These are phyloP conservation scores for Antitype chi DNA, from an alignment of 2,888 invertebrate genomes.

Conservation along the genomic window DNA sequence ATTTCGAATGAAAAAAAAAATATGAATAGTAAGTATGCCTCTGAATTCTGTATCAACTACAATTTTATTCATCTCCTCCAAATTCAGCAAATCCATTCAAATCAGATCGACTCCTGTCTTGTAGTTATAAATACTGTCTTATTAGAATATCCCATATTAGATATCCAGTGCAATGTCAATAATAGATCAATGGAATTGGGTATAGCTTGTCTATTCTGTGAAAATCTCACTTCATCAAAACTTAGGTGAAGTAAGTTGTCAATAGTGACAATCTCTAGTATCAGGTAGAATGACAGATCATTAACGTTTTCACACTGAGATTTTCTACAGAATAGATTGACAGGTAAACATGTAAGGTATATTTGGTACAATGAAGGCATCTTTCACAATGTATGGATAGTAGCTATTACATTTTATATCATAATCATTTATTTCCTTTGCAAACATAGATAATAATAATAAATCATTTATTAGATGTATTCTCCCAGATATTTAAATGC, in stretches of 20 bases:
- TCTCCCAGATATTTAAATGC: neutral
- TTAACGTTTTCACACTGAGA: neutral
- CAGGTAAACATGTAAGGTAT: neutral
- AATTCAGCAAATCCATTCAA: neutral
- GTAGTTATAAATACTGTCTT: neutral
- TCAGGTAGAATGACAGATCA: neutral
- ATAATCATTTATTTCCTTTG: constrained; percentile 10
- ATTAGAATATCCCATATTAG: neutral
- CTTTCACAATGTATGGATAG: neutral
- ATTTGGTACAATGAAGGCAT: neutral
- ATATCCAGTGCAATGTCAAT: neutral
- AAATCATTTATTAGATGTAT: neutral
- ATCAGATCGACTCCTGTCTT: neutral
- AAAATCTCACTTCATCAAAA: neutral
- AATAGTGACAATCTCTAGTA: neutral
- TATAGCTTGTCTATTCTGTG: no score
- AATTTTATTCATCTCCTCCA: neutral
- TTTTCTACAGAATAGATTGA: neutral
- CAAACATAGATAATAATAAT: neutral
- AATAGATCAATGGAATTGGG: neutral
- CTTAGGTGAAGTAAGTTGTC: neutral
- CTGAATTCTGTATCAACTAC: neutral
- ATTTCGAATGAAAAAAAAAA: no score
- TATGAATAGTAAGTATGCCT: neutral
- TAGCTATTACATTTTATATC: neutral